A percentile compares a stretch with the other conserved stretches of the same genome.
phyloP scores from a whole-genome alignment of 2,888 invertebrate genomes.

The Choristoneura rosaceana region DNA sequence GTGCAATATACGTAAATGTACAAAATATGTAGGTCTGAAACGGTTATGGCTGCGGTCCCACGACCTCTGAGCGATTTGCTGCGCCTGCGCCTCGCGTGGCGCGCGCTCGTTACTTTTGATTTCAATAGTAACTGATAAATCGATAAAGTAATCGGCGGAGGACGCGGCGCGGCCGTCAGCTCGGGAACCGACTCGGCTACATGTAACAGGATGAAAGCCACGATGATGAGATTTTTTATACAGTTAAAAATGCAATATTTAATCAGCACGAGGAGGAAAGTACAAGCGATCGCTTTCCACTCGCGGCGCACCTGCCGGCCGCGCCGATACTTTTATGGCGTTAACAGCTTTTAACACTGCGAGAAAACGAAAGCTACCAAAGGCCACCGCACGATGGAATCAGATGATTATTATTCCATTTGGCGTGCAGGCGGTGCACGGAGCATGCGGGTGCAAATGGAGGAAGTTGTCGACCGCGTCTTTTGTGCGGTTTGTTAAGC shows the following conservation, averaged over 20 bases:
- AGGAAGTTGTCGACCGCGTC: background rate
- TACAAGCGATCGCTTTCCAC: background rate
- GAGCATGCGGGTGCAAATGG: slow-evolving; percentile 4
- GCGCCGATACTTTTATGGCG: slow-evolving; percentile 5
- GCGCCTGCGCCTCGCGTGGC: background rate
- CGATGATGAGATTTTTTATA: no score
- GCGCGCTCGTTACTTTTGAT: background rate
- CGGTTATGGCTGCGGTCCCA: slow-evolving; percentile 1
- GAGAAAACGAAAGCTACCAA: slow-evolving; percentile 4
- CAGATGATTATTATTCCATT: slow-evolving; percentile 12
- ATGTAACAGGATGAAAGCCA: no score
- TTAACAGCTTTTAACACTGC: slow-evolving; percentile 6
- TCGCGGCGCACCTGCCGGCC: slow-evolving; percentile 5
- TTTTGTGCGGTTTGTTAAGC: slow-evolving; percentile 13
- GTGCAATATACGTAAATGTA: background rate
- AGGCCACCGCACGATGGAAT: background rate
- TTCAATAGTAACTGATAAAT: slow-evolving; percentile 23
- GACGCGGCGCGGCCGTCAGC: no score
- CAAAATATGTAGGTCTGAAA: background rate
- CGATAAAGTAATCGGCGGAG: background rate
- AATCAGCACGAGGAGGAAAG: slow-evolving; percentile 25
- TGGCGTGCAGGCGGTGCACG: background rate
- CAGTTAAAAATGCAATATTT: background rate
- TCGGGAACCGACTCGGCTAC: no score
- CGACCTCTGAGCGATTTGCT: slow-evolving; percentile 1